phyloP scores from a whole-genome alignment of 2,113 vertebrate genomes.

The Hydrolagus affinis region DNA sequence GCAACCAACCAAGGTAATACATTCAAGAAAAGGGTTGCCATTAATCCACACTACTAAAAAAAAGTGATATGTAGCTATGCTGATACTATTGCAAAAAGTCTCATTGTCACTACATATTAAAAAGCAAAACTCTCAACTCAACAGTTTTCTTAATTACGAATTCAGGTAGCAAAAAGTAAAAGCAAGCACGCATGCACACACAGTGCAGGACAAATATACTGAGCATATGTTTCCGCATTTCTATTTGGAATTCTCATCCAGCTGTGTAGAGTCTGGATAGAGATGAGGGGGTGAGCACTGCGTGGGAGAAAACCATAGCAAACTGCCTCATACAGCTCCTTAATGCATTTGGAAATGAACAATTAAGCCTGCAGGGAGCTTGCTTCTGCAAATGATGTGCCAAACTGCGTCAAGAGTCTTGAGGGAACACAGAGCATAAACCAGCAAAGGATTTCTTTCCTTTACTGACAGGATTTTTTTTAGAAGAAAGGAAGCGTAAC shows the following conservation, averaged over 20 bases:
- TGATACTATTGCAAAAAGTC: too few relatives aligned
- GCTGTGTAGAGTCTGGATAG: constrained; percentile 42
- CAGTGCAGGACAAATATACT: neutral
- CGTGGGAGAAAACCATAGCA: constrained; percentile 43
- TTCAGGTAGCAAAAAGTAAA: neutral
- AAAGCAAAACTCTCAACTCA: neutral
- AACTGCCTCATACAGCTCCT: constrained; percentile 37
- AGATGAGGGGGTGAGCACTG: constrained; percentile 42
- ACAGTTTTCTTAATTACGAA: neutral
- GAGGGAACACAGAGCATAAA: constrained; percentile 4
- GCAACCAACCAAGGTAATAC: neutral
- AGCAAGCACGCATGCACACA: neutral
- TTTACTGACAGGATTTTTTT: constrained; percentile 13
- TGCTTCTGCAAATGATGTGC: neutral
- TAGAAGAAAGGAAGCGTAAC: neutral
- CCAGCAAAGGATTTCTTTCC: constrained; percentile 3
- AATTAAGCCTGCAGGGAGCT: constrained; percentile 34
- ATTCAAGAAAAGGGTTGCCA: neutral
- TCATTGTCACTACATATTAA: neutral
- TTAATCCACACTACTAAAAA: neutral
- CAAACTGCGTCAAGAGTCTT: constrained; percentile 32
- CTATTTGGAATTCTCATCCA: constrained; percentile 42
- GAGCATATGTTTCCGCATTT: constrained; percentile 16
- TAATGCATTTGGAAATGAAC: constrained; percentile 37
- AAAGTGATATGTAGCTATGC: too few relatives aligned